Evolutionary conservation across 2,888 invertebrate species (phyloP), one percentile per base, ranked within the genome.

Genomic region (Cheilosia vernalis): DNA sequence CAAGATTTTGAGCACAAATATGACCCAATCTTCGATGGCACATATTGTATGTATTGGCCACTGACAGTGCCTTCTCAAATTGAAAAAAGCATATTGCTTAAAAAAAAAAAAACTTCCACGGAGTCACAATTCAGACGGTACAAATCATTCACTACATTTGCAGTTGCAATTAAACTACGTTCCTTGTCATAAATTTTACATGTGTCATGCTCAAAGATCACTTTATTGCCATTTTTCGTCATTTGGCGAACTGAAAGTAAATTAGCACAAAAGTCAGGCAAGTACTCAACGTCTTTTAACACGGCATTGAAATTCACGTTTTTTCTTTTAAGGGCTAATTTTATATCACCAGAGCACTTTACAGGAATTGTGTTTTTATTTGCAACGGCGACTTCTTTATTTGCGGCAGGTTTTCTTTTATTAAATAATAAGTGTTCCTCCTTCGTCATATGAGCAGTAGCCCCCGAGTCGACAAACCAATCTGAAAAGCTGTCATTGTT

Each of bases 11-110:
- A 17, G 49, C 56, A 64, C 87, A 88, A 30, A 88, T 87, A 30
- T 88, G 87, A n/a, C 87, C 88, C 53, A 89, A 55, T 55, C 88
- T 76, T 10, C 87, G 83, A 51, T 89, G 88, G 88, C 89, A 88
- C 9, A 9, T 30, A 9, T 30, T 30, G 30, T 30, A 30, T 9
- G 30, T 9, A 30, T 9, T 30, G 2, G 9, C 30, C 13, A 27
- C 24, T 24, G 24, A 24, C 5, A 27, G 27, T 27, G 27, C 27
- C 27, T 27, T 27, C 6, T 6, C 27, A 27, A 6, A 27, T 27
- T 27, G 27, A n/a, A n/a, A n/a, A n/a, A n/a, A n/a, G n/a, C n/a
- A n/a, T n/a, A n/a, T n/a, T n/a, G n/a, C n/a, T n/a, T n/a, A n/a
- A n/a, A n/a, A n/a, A n/a, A n/a, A n/a, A n/a, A n/a, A n/a, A n/a